These are phyloP conservation scores for Heteromyza rotundicornis DNA, from an alignment of 2,888 invertebrate genomes.

Conservation along the genomic window DNA sequence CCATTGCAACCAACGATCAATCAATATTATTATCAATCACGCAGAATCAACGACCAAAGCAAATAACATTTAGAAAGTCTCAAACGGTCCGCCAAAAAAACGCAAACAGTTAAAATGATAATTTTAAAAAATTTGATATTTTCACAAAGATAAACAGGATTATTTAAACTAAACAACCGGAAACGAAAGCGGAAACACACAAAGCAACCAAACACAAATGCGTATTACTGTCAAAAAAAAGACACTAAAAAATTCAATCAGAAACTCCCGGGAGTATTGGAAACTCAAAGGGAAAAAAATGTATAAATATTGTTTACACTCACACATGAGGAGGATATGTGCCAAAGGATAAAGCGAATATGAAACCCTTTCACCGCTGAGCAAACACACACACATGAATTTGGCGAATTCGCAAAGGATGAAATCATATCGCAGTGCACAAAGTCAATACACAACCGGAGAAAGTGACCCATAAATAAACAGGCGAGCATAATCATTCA, in stretches of 20 bases:
- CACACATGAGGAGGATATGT: background rate
- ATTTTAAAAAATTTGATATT: slow-evolving; percentile 48
- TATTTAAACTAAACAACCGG: slow-evolving; percentile 24
- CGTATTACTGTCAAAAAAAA: slow-evolving; percentile 41
- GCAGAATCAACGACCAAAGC: slow-evolving; percentile 32
- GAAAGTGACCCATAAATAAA: slow-evolving; percentile 52
- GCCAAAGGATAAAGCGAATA: background rate
- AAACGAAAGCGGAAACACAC: slow-evolving; percentile 12
- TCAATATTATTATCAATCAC: slow-evolving; percentile 48
- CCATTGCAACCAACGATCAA: slow-evolving; percentile 40
- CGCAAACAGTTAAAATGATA: slow-evolving; percentile 33
- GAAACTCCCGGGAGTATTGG: slow-evolving; percentile 48
- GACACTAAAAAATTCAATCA: slow-evolving; percentile 46
- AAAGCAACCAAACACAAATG: slow-evolving; percentile 31
- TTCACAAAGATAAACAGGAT: slow-evolving; percentile 47
- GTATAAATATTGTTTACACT: slow-evolving; percentile 16
- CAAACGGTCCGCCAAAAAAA: slow-evolving; percentile 30
- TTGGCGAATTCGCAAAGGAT: background rate
- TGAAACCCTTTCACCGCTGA: background rate
- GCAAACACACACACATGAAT: background rate
- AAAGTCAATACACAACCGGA: background rate
- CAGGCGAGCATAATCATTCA: slow-evolving; percentile 38
- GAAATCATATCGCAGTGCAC: background rate
- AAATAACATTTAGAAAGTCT: slow-evolving; percentile 50
- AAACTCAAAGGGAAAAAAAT: slow-evolving; percentile 1